phyloP scores from a whole-genome alignment of 1,140 invertebrate genomes.

The Aleiodes sp. region DNA sequence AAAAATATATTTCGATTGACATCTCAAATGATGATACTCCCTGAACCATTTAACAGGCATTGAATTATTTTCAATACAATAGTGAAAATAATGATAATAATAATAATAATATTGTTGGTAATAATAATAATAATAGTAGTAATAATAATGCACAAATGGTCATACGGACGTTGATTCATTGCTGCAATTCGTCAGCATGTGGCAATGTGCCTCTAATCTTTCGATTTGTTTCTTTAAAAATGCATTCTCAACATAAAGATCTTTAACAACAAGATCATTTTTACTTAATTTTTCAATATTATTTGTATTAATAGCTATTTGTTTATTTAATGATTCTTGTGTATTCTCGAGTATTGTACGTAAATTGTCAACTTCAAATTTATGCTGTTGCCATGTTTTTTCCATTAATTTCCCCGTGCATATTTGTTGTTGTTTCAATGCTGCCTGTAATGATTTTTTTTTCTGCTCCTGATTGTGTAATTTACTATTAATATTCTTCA shows the following conservation, averaged over 20 bases:
- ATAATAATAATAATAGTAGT: neutral
- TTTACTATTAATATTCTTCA: constrained; percentile 64
- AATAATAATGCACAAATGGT: constrained; percentile 34
- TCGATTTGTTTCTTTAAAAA: constrained; percentile 74
- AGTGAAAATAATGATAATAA: too few species aligned
- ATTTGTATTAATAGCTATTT: constrained; percentile 67
- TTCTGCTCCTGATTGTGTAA: constrained; percentile 69
- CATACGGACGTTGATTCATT: constrained; percentile 64
- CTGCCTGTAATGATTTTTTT: constrained; percentile 70
- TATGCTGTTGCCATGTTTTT: constrained; percentile 74
- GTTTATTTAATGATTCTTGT: constrained; percentile 72
- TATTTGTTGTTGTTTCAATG: constrained; percentile 72
- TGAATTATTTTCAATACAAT: neutral
- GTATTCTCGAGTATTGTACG: constrained; percentile 69
- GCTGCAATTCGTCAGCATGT: constrained; percentile 63
- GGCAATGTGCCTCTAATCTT: constrained; percentile 70
- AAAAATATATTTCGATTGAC: constrained; percentile 5
- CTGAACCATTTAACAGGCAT: neutral
- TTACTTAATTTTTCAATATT: constrained; percentile 72
- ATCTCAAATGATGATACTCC: neutral
- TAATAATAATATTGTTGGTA: too few species aligned
- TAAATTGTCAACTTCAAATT: constrained; percentile 69
- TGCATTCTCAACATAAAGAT: constrained; percentile 84
- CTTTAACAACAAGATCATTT: constrained; percentile 79
- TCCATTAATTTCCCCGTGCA: constrained; percentile 73